Evolutionary conservation across 2,888 invertebrate species (phyloP).

Genomic region (Watsonalla binaria): DNA sequence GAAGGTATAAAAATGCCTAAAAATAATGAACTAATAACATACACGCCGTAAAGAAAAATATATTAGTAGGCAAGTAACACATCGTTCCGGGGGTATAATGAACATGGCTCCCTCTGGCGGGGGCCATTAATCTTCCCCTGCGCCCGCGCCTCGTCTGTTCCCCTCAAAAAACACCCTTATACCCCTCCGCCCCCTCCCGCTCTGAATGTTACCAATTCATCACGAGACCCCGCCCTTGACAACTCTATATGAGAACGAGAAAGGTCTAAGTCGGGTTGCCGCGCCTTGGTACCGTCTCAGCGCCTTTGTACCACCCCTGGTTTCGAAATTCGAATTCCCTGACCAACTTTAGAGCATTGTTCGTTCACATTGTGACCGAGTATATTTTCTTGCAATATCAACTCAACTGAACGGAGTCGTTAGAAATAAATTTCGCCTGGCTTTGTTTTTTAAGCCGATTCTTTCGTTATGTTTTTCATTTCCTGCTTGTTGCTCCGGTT

Average conservation of each 20-base stretch:
- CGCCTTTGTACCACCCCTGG: slow-evolving; percentile 33
- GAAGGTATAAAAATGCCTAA: slow-evolving; percentile 70
- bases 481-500: slow-evolving; percentile 13
- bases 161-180: slow-evolving; percentile 54
- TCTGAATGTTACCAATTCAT: slow-evolving; percentile 76
- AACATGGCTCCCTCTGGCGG: slow-evolving; percentile 74
- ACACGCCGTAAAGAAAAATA: slow-evolving; percentile 64
- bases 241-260: slow-evolving; percentile 77
- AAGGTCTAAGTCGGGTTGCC: slow-evolving; percentile 42
- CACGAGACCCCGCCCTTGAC: slow-evolving; percentile 80
- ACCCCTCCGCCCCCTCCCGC: slow-evolving; percentile 60
- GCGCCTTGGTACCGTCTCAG: slow-evolving; percentile 21
- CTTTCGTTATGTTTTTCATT: slow-evolving; percentile 30
- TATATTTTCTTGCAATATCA: slow-evolving; percentile 65
- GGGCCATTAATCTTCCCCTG: slow-evolving; percentile 68
- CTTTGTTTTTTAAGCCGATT: slow-evolving; percentile 57
- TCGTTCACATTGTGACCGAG: slow-evolving; percentile 41
- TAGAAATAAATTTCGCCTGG: slow-evolving; percentile 62
- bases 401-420: slow-evolving; percentile 59
- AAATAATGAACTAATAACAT: slow-evolving; percentile 70
- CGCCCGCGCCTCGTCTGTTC: slow-evolving; percentile 44
- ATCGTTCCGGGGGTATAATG: slow-evolving; percentile 74
- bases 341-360: slow-evolving; percentile 21
- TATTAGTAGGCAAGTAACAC: slow-evolving; percentile 75
- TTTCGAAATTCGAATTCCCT: slow-evolving; percentile 35